A percentile compares a stretch with the other conserved stretches of the same genome.
Evolutionary conservation across 2,797 vertebrate genomes (phyloP).

Genomic region (Sebastes baramenuke): DNA sequence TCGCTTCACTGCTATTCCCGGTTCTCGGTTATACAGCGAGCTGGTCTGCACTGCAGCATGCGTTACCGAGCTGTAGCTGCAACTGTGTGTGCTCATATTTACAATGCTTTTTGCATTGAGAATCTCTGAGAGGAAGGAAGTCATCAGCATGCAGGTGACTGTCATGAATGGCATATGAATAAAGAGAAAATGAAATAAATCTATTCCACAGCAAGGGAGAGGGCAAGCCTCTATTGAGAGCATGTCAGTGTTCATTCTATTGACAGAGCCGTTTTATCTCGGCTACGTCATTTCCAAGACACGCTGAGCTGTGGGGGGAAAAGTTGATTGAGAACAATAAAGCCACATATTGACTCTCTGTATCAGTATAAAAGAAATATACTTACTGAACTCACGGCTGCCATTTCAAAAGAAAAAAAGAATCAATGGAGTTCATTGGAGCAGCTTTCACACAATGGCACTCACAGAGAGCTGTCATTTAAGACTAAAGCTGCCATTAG

Average conservation of each 20-base stretch:
- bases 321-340: slow-evolving; percentile 50
- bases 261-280: slow-evolving; percentile 46
- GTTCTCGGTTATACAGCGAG: slow-evolving; percentile 20
- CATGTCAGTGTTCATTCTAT: slow-evolving; percentile 55
- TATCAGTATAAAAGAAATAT: slow-evolving; percentile 64
- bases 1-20: slow-evolving; percentile 28
- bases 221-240: slow-evolving; percentile 47
- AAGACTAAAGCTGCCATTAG: slow-evolving; percentile 66
- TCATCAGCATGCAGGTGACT: slow-evolving; percentile 40
- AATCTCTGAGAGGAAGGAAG: slow-evolving; percentile 25
- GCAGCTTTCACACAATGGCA: slow-evolving; percentile 63
- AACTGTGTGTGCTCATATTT: slow-evolving; percentile 14
- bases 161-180: slow-evolving; percentile 47
- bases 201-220: slow-evolving; percentile 42
- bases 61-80: neutral
- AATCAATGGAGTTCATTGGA: slow-evolving; percentile 67
- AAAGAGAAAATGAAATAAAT: slow-evolving; percentile 51
- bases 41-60: slow-evolving; percentile 53
- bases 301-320: slow-evolving; percentile 24
- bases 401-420: slow-evolving; percentile 68
- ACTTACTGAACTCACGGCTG: slow-evolving; percentile 42
- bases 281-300: slow-evolving; percentile 26
- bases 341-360: slow-evolving; percentile 60
- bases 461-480: slow-evolving; percentile 61
- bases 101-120: slow-evolving; percentile 7